Evolutionary conservation across 2,888 invertebrate species (phyloP), one percentile per base, ranked within the genome.

Genomic region (Octonoba sinensis): DNA sequence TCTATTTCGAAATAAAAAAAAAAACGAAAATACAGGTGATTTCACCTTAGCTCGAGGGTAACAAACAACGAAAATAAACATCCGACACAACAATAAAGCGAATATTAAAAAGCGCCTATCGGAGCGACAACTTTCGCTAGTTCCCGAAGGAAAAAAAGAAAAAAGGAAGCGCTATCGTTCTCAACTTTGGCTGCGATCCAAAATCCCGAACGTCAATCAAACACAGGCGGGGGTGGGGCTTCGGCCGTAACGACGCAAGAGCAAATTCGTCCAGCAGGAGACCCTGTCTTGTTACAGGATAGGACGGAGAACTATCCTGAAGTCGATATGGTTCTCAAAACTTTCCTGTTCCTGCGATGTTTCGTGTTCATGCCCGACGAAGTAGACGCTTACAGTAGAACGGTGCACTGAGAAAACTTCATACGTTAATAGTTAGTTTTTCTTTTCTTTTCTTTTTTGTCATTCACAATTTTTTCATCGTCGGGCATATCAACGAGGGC

Each of bases 301-400:
- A 36, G 36, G 36, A 36, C 36, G 36, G 36, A 36, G 36, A 36
- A 36, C 36, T 36, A 36, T 36, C 36, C 44, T 46, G 44, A 20
- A 62, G 73, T 56, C 73, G 64, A 72, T 54, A 73, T 81, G 79
- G 60, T 67, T 62, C 56, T 73, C 73, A 69, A 81, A 81, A 81
- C 73, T 81, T 81, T 81, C 67, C 73, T 74, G 27, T 66, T 66
- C 51, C 36, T 66, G 66, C 59, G 75, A 36, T 67, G 75, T 67
- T 75, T 46, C 66, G 74, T 57, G 66, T 49, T 57, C 16, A 15
- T 59, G 36, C 27, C 47, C 74, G 74, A 57, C 27, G 73, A 44
- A 4, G 20, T 56, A 46, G 64, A 56, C 36, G 54, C 49, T 46
- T 44, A 16, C 16, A 36, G 51, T 8, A 44, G 56, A 46, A 44